Evolutionary conservation across 2,888 invertebrate species (phyloP).

Genomic region (Galerucella pusilla): DNA sequence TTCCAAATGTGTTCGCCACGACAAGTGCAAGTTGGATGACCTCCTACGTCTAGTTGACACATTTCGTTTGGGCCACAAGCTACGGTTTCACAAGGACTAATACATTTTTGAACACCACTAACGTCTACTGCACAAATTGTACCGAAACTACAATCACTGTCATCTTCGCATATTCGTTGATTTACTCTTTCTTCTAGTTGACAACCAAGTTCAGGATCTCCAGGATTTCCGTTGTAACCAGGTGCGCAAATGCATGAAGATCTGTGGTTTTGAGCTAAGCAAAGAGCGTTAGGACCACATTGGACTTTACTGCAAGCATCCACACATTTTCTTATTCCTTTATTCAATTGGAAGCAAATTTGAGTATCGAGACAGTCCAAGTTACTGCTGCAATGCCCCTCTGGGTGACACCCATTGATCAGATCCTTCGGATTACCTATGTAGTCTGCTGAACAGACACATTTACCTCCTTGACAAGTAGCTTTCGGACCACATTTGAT

Average conservation of each 20-base stretch:
- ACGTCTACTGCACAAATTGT: constrained; percentile 76
- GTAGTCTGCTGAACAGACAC: constrained; percentile 83
- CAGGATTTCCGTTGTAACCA: constrained; percentile 85
- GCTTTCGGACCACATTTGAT: constrained; percentile 85
- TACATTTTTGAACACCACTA: constrained; percentile 75
- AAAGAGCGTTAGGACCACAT: constrained; percentile 91
- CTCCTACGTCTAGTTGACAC: constrained; percentile 75
- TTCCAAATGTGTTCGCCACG: constrained; percentile 84
- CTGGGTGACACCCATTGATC: constrained; percentile 76
- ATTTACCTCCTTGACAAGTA: constrained; percentile 82
- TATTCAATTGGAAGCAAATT: constrained; percentile 88
- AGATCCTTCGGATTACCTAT: constrained; percentile 80
- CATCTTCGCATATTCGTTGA: constrained; percentile 73
- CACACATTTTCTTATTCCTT: constrained; percentile 82
- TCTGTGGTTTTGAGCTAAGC: constrained; percentile 84
- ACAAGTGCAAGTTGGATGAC: constrained; percentile 83
- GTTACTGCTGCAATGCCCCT: constrained; percentile 83
- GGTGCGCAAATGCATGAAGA: constrained; percentile 89
- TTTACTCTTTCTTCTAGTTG: constrained; percentile 74
- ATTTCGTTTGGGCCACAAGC: constrained; percentile 86
- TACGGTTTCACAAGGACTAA: constrained; percentile 82
- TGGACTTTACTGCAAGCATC: constrained; percentile 89
- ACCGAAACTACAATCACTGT: constrained; percentile 78
- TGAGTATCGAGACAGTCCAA: constrained; percentile 84
- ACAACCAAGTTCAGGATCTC: constrained; percentile 82